Evolutionary conservation across 2,797 vertebrate species (phyloP).

Genomic region (Myiothlypis chrysogaster): DNA sequence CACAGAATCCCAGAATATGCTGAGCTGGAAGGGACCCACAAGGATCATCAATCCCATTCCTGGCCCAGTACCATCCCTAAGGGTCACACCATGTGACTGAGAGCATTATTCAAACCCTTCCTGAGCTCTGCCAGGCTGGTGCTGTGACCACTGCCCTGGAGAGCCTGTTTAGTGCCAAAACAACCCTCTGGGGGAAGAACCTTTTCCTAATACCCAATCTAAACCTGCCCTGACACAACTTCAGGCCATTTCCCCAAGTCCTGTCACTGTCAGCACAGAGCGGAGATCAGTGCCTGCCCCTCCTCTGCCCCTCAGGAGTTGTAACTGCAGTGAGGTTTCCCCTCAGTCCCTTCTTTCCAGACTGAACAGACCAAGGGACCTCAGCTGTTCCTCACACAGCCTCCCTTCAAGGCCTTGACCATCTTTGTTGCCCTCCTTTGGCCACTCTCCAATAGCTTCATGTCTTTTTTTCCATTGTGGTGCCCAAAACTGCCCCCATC

Average conservation of each 20-base stretch:
- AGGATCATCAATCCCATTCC: neutral
- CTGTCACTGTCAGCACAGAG: neutral
- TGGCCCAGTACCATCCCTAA: neutral
- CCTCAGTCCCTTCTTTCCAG: neutral
- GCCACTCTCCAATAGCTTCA: neutral
- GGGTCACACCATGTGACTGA: fast-evolving
- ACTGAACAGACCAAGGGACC: neutral
- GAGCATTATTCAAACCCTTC: fast-evolving
- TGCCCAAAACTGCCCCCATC: neutral
- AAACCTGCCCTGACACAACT: fast-evolving
- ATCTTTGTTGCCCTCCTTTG: neutral
- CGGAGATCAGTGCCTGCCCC: neutral
- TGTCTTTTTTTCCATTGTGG: fast-evolving
- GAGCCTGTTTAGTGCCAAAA: too few relatives aligned
- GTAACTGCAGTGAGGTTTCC: neutral
- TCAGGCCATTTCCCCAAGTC: fast-evolving
- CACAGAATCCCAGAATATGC: neutral
- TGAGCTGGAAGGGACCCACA: neutral
- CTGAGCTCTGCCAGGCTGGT: neutral
- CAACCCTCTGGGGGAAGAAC: neutral
- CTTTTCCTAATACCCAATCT: fast-evolving
- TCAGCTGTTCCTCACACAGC: fast-evolving
- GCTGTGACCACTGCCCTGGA: neutral
- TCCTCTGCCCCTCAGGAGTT: fast-evolving
- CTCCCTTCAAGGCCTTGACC: neutral